Conservation (phyloP, 2,113 vertebrate genomes). For the Scopus umbretta region DNA sequence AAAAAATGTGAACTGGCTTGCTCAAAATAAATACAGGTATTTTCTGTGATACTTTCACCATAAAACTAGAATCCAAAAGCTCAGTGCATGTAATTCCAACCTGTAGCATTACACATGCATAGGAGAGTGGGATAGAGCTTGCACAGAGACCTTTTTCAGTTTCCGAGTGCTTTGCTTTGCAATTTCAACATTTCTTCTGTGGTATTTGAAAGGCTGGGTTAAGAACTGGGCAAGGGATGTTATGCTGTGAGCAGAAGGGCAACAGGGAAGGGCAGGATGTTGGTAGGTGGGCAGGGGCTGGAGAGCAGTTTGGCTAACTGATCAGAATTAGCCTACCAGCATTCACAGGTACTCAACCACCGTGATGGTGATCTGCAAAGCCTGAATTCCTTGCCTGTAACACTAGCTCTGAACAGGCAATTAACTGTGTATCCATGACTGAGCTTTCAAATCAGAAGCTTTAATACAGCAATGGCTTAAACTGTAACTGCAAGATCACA, state of each 20-base stretch:
- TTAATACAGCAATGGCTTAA: neutral
- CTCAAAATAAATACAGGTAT: neutral
- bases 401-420: neutral
- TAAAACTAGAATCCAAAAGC: neutral
- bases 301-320: neutral
- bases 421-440: neutral
- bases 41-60: neutral
- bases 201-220: neutral
- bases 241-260: neutral
- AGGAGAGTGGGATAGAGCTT: accelerated
- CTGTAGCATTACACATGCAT: accelerated
- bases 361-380: neutral
- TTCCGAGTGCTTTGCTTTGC: neutral
- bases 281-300: neutral
- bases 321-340: neutral
- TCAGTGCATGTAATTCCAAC: neutral
- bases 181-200: neutral
- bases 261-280: neutral
- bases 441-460: neutral
- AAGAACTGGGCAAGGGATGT: neutral
- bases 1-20: neutral
- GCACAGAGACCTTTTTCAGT: neutral
- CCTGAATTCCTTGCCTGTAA: neutral
- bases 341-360: neutral
- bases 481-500: neutral